phyloP scores from a whole-genome alignment of 2,113 vertebrate genomes.

The Pica pica region DNA sequence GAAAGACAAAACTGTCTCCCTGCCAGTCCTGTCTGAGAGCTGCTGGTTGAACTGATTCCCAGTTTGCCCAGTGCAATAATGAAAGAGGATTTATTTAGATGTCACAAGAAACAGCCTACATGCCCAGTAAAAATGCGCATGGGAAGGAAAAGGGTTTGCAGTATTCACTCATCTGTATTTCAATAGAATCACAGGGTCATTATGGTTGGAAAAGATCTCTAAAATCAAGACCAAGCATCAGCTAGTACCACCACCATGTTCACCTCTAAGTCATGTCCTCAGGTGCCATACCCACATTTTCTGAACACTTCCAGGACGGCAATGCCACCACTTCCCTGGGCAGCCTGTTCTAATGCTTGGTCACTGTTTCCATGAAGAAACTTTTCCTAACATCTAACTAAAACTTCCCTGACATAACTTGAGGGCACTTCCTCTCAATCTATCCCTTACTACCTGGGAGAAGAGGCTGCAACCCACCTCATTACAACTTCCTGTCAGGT shows the following conservation, averaged over 20 bases:
- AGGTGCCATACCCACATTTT: background rate
- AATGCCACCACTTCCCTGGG: background rate
- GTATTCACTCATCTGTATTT: background rate
- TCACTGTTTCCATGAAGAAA: too few species aligned
- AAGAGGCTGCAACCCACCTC: background rate
- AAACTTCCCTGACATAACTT: background rate
- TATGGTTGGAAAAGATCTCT: background rate
- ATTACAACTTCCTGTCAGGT: background rate
- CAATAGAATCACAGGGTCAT: background rate
- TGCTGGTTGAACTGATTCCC: background rate
- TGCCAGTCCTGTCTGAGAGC: background rate
- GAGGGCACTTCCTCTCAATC: background rate
- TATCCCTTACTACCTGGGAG: background rate
- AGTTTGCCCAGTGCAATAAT: background rate
- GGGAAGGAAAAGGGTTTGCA: background rate
- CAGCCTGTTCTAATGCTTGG: background rate
- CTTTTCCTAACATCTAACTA: background rate
- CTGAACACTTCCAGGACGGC: background rate
- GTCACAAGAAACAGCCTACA: background rate
- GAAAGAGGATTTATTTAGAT: background rate
- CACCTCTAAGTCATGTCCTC: background rate
- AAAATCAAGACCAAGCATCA: background rate
- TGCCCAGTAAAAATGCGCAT: background rate
- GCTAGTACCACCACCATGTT: accelerated
- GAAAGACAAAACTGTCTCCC: background rate